Percentiles rank a stretch among this genome's conserved stretches.
Conservation (phyloP, 1,140 invertebrate species). For the Acromyrmex charruanus region DNA sequence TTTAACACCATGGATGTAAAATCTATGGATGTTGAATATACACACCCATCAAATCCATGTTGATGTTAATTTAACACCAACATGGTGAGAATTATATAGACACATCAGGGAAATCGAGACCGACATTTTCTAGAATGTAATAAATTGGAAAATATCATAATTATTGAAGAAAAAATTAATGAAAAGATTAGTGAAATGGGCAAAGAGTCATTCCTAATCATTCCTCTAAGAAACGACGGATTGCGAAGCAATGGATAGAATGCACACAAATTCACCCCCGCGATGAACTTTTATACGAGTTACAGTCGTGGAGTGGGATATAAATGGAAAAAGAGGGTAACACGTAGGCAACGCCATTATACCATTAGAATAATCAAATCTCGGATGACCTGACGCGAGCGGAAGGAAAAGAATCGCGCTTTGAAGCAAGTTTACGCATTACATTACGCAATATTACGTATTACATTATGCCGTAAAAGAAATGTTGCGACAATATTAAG, state of each 20-base stretch:
- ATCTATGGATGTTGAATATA: too few species aligned
- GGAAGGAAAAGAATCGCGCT: slow-evolving; percentile 14
- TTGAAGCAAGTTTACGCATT: slow-evolving; percentile 45
- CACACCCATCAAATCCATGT: too few species aligned
- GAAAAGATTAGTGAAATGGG: not conserved
- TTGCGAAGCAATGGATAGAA: not conserved
- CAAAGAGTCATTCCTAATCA: not conserved
- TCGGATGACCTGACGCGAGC: slow-evolving; percentile 64
- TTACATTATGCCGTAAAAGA: slow-evolving; percentile 6
- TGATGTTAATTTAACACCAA: too few species aligned
- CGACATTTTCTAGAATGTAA: not conserved
- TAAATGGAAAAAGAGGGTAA: slow-evolving; percentile 69
- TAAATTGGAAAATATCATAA: not conserved
- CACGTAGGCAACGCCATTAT: slow-evolving; percentile 79
- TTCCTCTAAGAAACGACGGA: not conserved
- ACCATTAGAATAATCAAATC: slow-evolving; percentile 84
- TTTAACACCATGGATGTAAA: too few species aligned
- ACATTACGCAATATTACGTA: slow-evolving; percentile 37
- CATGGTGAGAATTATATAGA: too few species aligned
- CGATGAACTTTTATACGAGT: slow-evolving; percentile 53
- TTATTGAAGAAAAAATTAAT: not conserved
- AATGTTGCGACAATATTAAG: not conserved
- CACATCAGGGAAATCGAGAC: too few species aligned
- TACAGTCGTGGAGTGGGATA: slow-evolving; percentile 36
- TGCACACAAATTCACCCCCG: slow-evolving; percentile 24